These are phyloP conservation scores for Macaca fascicularis DNA, from an alignment of 2,113 vertebrate species.

Conservation along the genomic window DNA sequence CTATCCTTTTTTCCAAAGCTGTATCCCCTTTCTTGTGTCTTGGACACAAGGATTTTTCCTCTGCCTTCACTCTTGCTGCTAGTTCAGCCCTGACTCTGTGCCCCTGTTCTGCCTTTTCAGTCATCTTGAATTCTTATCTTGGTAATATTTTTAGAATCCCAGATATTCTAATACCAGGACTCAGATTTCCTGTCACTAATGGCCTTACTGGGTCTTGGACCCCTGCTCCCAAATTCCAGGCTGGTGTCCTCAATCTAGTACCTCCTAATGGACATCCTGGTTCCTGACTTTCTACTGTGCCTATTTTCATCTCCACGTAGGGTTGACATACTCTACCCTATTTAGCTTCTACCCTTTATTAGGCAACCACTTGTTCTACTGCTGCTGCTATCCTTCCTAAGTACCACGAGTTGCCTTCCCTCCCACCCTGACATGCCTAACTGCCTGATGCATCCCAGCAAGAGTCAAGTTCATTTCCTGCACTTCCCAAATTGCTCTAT, in stretches of 20 bases:
- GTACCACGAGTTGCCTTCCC: not conserved
- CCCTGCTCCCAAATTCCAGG: not conserved
- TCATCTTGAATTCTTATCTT: not conserved
- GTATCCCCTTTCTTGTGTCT: not conserved
- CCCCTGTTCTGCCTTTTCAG: not conserved
- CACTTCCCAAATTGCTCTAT: not conserved
- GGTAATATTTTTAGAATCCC: not conserved
- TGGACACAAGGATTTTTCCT: not conserved
- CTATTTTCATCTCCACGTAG: not conserved
- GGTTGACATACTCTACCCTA: not conserved
- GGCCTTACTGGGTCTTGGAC: not conserved
- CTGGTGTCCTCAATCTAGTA: not conserved
- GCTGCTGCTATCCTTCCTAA: not conserved
- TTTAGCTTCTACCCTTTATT: not conserved
- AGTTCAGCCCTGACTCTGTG: not conserved
- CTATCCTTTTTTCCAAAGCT: not conserved
- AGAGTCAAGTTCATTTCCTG: not conserved
- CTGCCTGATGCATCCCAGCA: not conserved
- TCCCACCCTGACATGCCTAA: not conserved
- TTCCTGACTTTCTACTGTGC: not conserved
- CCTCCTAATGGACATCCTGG: not conserved
- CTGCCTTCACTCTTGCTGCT: not conserved
- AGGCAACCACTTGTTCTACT: not conserved
- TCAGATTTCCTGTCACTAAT: not conserved
- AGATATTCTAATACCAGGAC: not conserved